Evolutionary conservation across 2,888 invertebrate species (phyloP), one percentile per base, ranked within the genome.

Genomic region (Autographa gamma): DNA sequence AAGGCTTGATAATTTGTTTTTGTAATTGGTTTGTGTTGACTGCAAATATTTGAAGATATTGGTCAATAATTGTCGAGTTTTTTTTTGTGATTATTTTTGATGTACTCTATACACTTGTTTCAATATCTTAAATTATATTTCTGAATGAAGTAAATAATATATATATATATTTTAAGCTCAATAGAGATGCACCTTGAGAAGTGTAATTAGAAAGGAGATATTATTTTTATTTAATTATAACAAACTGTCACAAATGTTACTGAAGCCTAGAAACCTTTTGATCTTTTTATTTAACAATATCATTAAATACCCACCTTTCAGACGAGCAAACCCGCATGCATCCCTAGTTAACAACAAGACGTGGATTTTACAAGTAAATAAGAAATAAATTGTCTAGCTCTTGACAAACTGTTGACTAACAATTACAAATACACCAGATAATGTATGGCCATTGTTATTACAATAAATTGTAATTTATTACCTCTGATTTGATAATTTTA

Each of bases 401-500:
- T 18, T 43, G 13, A 64, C 38, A 63, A 66, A 66, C 19, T 52
- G 34, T 31, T 16, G 11, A 38, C n/a, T 52, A 66, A 62, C 43
- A 60, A 41, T 63, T n/a, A n/a, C 16, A 34, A 65, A 43, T 38
- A 41, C 18, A 0, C 0, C 18, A 14, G 52, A 76, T 68, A 66
- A 2, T 58, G 9, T 56, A 61, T 72, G 34, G 11, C 54, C 43
- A 77, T 77, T 74, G 74, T 74, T 69, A 48, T 74, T 69, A 48
- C 11, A 66, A 79, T 79, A 81, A 81, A 79, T 79, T 62, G 77
- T 48, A 16, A 43, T 54, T 56, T 68, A 79, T 64, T 79, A 0
- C 56, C 58, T 60, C 38, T 38, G 64, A 71, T 79, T 73, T 71
- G 81, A 79, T 79, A 69, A 81, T 67, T 61, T 63, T 62, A 64